Evolutionary conservation across 2,113 vertebrate species (phyloP), one percentile per base, ranked within the genome.

Genomic region (Dipodomys spectabilis): DNA sequence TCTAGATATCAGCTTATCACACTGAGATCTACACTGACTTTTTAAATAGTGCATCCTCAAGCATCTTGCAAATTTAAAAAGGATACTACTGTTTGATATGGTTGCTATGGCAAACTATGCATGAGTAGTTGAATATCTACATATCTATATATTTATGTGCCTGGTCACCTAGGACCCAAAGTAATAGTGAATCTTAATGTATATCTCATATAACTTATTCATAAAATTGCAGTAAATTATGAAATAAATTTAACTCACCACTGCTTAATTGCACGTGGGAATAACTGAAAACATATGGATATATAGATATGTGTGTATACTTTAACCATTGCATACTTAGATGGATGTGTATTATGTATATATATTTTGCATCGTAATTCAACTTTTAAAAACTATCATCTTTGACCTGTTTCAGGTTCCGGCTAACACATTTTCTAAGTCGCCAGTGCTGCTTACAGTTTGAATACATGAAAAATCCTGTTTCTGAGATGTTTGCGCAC

Each of bases 321-420:
- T 94, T 98, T 98, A 98, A 98, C 97, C 97, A 97, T 98, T 96
- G 96, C 93, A 94, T 98, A 97, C 97, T 86, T 97, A 98, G 95
- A 97, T 97, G 97, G 91, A 98, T 98, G 97, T 98, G 93, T 98
- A 95, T 97, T 64, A 57, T 13, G 97, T 98, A 98, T 98, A 97
- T 98, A 97, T 97, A 97, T 98, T 98, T 98, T 98, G 97, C 98
- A 97, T 97, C 98, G 96, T 92, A 93, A 96, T 97, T 98, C 96
- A 95, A 98, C 98, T 98, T 98, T 98, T 98, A 98, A 99, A 98
- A 96, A 98, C 98, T 98, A 97, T 98, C 98, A 98, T 99, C 98
- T 99, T 98, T 99, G 98, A 98, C 99, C 99, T 98, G 98, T 99
- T 99, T 97, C 99, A 99, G 99, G 99, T 99, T 99, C 99, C 98